Conservation (phyloP, 2,113 vertebrate species). For the Panthera leo region DNA sequence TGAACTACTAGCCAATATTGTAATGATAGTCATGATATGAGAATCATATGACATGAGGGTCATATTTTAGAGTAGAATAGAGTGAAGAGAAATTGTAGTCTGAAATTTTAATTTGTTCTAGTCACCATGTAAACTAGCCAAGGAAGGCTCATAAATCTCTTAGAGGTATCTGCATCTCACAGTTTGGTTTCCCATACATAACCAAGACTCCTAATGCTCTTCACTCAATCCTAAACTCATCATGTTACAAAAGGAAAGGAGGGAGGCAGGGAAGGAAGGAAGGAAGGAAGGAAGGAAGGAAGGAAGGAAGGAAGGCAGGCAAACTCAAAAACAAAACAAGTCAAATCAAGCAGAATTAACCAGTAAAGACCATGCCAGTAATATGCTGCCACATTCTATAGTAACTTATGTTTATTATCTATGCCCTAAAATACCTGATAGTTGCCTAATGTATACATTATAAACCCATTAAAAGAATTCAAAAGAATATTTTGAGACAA, state of each 20-base stretch:
- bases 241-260: background rate
- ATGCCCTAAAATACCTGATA: background rate
- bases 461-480: background rate
- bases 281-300: background rate
- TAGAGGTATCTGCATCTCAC: background rate
- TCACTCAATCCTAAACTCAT: background rate
- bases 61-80: background rate
- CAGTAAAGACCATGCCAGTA: background rate
- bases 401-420: background rate
- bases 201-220: background rate
- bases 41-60: background rate
- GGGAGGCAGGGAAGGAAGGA: background rate
- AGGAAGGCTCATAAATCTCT: background rate
- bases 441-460: background rate
- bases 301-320: background rate
- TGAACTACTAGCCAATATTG: background rate
- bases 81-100: background rate
- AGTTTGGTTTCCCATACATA: background rate
- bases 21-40: background rate
- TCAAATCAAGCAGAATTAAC: background rate
- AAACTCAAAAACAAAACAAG: background rate
- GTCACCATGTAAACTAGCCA: background rate
- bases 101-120: background rate
- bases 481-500: background rate
- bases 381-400: background rate